Evolutionary conservation across 2,888 invertebrate species (phyloP).

Genomic region (Luperina testacea): DNA sequence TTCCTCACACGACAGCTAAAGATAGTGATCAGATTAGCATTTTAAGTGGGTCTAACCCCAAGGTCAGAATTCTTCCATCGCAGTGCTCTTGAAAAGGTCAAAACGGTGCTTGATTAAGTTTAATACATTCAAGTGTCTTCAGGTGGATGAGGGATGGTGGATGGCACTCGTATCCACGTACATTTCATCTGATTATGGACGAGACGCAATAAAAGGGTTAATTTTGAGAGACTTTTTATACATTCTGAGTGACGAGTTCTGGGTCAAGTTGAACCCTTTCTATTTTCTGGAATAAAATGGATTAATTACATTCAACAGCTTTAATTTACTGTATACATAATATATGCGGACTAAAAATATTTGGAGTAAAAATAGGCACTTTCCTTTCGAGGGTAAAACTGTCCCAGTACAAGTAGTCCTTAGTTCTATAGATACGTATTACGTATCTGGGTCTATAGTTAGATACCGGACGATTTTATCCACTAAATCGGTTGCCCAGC

Average conservation of each 20-base stretch:
- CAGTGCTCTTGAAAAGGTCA: constrained; percentile 38
- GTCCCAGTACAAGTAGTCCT: neutral
- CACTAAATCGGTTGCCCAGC: neutral
- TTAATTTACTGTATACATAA: neutral
- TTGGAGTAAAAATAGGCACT: constrained; percentile 14
- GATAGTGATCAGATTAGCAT: constrained; percentile 48
- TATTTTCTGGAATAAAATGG: constrained; percentile 17
- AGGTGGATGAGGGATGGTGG: constrained; percentile 7
- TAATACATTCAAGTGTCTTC: constrained; percentile 36
- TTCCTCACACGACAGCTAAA: constrained; percentile 35
- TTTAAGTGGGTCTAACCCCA: constrained; percentile 31
- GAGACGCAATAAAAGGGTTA: constrained; percentile 51
- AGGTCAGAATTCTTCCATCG: constrained; percentile 27
- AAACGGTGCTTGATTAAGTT: constrained; percentile 39
- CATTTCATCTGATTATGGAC: constrained; percentile 23
- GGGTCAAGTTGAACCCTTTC: constrained; percentile 46
- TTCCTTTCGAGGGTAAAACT: neutral
- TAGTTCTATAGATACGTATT: neutral
- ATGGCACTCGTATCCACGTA: constrained; percentile 32
- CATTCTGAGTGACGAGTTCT: constrained; percentile 21
- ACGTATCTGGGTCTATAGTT: neutral
- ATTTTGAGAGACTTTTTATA: constrained; percentile 47
- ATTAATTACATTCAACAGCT: constrained; percentile 19
- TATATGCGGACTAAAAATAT: constrained; percentile 4
- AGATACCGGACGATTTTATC: neutral